phyloP scores from a whole-genome alignment of 2,888 invertebrate genomes.

The Megalurothrips usitatus region DNA sequence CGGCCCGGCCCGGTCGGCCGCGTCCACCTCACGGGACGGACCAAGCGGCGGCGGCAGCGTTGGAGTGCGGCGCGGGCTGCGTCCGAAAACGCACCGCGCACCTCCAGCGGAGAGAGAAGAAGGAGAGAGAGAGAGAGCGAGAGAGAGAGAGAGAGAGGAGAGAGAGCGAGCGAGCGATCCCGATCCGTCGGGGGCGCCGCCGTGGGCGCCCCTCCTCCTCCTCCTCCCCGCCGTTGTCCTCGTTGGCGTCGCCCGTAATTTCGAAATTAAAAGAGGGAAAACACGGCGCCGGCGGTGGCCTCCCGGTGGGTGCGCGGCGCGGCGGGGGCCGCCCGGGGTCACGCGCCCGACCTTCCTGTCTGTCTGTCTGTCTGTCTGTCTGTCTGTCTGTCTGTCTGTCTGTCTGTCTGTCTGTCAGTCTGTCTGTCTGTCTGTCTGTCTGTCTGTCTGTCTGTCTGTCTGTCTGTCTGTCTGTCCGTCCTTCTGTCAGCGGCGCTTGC shows the following conservation, averaged over 20 bases:
- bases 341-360: too few relatives aligned
- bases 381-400: too few relatives aligned
- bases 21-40: not conserved
- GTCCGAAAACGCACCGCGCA: too few relatives aligned
- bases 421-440: too few relatives aligned
- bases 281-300: not conserved
- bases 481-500: too few relatives aligned
- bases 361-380: too few relatives aligned
- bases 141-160: not conserved
- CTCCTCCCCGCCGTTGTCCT: not conserved
- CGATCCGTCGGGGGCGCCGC: not conserved
- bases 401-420: too few relatives aligned
- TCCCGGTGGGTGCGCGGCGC: not conserved
- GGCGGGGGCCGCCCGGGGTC: not conserved
- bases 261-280: constrained; percentile 8
- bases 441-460: too few relatives aligned
- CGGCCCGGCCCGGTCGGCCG: not conserved
- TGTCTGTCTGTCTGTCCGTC: too few relatives aligned
- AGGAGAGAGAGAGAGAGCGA: not conserved
- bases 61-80: too few relatives aligned
- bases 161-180: not conserved
- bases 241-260: not conserved
- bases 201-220: not conserved
- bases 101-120: too few relatives aligned
- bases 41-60: too few relatives aligned